Conservation (phyloP, 2,797 vertebrate genomes). For the Sebastolobus alascanus region DNA sequence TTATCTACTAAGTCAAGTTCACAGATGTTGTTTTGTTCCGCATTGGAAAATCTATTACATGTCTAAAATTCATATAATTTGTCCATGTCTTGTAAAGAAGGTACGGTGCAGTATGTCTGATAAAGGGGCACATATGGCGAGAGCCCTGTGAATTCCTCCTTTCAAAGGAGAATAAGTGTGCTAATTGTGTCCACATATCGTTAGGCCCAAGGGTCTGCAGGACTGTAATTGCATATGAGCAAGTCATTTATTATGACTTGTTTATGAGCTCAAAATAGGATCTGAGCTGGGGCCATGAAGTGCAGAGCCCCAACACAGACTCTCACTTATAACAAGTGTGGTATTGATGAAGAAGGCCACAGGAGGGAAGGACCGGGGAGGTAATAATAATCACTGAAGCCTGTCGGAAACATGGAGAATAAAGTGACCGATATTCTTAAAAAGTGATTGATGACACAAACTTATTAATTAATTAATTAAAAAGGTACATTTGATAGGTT, state of each 20-base stretch:
- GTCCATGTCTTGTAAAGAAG: background rate
- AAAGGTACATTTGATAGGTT: background rate
- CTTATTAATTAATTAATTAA: no score
- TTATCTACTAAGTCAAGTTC: background rate
- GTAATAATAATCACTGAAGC: slow-evolving; percentile 16
- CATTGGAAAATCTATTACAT: background rate
- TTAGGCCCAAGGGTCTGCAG: slow-evolving; percentile 31
- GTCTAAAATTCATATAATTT: background rate
- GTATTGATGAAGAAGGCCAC: slow-evolving; percentile 52
- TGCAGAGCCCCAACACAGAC: slow-evolving; percentile 25
- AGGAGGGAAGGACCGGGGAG: slow-evolving; percentile 16
- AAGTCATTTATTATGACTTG: slow-evolving; percentile 66
- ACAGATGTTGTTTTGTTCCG: background rate
- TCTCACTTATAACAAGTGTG: slow-evolving; percentile 41
- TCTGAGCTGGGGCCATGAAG: slow-evolving; percentile 26
- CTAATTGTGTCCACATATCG: slow-evolving; percentile 56
- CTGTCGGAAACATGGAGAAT: background rate
- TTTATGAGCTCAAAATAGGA: slow-evolving; percentile 63
- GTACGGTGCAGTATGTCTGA: background rate
- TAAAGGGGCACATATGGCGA: background rate
- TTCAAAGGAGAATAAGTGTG: slow-evolving; percentile 16
- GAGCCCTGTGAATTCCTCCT: background rate
- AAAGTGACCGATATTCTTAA: background rate
- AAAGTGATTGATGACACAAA: background rate
- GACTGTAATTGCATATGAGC: slow-evolving; percentile 52